A percentile compares a stretch with the other conserved stretches of the same genome.
Conservation (phyloP, 2,888 invertebrate species). For the Pammene aurita region DNA sequence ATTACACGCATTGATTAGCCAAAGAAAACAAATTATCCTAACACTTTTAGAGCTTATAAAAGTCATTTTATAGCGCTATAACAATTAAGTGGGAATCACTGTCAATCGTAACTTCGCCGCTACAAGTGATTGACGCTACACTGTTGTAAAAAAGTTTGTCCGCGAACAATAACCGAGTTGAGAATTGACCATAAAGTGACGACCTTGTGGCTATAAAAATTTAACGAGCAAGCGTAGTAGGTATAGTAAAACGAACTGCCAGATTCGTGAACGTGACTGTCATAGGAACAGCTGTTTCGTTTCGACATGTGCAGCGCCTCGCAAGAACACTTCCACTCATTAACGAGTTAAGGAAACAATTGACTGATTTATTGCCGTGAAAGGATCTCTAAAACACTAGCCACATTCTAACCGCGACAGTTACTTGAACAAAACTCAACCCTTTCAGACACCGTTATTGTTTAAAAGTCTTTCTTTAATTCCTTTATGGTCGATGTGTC, state of each 20-base stretch:
- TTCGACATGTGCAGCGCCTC: constrained; percentile 59
- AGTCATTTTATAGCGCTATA: constrained; percentile 70
- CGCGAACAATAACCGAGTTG: constrained; percentile 78
- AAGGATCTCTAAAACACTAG: constrained; percentile 19
- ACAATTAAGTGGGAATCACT: constrained; percentile 79
- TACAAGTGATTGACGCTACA: constrained; percentile 70
- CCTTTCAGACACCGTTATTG: constrained; percentile 28
- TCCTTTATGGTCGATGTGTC: constrained; percentile 31
- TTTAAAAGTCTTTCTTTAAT: constrained; percentile 25
- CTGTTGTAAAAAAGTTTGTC: constrained; percentile 71
- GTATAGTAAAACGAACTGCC: constrained; percentile 71
- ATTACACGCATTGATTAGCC: constrained; percentile 50
- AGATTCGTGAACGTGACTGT: constrained; percentile 77
- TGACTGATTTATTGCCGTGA: constrained; percentile 58
- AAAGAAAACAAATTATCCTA: constrained; percentile 61
- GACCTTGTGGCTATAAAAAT: constrained; percentile 84
- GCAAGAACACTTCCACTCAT: constrained; percentile 44
- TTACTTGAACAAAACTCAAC: constrained; percentile 15
- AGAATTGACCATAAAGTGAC: constrained; percentile 83
- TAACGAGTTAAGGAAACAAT: constrained; percentile 63
- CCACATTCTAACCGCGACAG: constrained; percentile 26
- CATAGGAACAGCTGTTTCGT: constrained; percentile 78
- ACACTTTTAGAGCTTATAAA: constrained; percentile 66
- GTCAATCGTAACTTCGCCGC: constrained; percentile 73
- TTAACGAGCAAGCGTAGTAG: constrained; percentile 77